phyloP scores from a whole-genome alignment of 2,797 vertebrate genomes.

The Labeo calbasu region DNA sequence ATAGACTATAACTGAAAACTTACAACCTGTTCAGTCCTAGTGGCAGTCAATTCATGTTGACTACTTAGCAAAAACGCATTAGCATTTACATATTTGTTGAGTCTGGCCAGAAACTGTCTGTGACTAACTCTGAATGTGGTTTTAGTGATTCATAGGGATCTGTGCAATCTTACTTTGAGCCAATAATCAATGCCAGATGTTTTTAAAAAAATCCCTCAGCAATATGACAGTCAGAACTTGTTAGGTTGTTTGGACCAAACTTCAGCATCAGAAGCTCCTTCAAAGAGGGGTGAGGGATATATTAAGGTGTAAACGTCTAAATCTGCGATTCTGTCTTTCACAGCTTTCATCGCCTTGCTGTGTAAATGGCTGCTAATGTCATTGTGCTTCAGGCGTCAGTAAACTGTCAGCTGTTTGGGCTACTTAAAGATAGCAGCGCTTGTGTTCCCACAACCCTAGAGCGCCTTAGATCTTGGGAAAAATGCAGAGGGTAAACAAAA shows the following conservation, averaged over 20 bases:
- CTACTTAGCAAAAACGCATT: neutral
- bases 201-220: neutral
- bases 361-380: conserved; percentile 47
- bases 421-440: conserved; percentile 27
- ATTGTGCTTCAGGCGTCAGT: conserved; percentile 34
- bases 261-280: conserved; percentile 51
- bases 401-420: conserved; percentile 60
- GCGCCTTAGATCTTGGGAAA: conserved; percentile 58
- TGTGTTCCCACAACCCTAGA: conserved; percentile 43
- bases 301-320: conserved; percentile 44
- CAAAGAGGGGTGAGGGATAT: conserved; percentile 67
- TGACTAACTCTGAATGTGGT: neutral
- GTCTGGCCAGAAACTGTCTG: neutral
- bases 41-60: neutral
- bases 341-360: conserved; percentile 2
- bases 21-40: neutral
- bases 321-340: conserved; percentile 1
- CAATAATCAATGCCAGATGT: neutral
- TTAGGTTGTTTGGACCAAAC: neutral
- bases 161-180: neutral
- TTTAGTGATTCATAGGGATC: neutral
- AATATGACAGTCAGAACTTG: neutral
- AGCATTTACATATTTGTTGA: neutral
- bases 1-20: neutral
- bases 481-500: conserved; percentile 54